These are phyloP conservation scores for Scolopax rusticola DNA, from an alignment of 2,797 vertebrate species.

Conservation along the genomic window DNA sequence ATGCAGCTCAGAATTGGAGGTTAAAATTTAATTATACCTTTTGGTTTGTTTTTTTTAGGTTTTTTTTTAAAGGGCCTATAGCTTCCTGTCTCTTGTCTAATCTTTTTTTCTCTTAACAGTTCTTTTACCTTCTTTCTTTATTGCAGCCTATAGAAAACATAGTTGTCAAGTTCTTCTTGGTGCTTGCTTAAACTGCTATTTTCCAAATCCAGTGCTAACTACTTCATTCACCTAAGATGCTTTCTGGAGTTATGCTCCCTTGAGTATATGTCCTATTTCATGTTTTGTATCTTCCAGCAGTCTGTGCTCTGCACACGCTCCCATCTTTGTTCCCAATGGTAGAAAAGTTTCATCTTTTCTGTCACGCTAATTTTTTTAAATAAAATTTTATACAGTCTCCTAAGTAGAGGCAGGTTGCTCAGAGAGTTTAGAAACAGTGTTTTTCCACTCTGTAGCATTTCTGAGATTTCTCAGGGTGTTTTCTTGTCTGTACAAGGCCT, in stretches of 20 bases:
- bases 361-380: background rate
- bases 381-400: background rate
- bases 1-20: background rate
- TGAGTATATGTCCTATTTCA: background rate
- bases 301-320: background rate
- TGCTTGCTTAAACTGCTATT: background rate
- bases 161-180: background rate
- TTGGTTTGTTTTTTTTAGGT: background rate
- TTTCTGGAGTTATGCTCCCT: background rate
- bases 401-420: background rate
- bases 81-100: background rate
- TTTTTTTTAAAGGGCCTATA: background rate
- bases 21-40: background rate
- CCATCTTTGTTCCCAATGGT: background rate
- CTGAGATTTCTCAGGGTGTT: background rate
- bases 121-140: background rate
- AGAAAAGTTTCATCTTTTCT: background rate
- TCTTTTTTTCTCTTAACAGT: background rate
- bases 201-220: background rate
- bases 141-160: background rate
- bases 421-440: background rate
- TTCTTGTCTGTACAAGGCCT: background rate
- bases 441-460: background rate
- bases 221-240: background rate
- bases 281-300: background rate